Evolutionary conservation across 2,888 invertebrate species (phyloP).

Genomic region (Cloeon dipterum): DNA sequence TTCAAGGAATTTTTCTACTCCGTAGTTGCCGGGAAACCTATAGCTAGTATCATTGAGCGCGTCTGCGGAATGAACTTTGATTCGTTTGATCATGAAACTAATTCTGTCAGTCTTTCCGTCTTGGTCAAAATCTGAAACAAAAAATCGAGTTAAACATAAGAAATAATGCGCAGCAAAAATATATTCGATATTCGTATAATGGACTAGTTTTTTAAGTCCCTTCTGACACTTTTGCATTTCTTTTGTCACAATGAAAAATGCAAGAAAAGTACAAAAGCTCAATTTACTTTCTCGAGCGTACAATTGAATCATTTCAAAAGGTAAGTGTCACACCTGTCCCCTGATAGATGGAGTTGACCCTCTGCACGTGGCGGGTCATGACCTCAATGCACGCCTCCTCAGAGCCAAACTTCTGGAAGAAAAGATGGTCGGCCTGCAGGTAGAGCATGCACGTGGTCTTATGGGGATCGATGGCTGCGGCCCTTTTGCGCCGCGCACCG

Average conservation of each 20-base stretch:
- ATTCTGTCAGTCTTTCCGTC: slow-evolving; percentile 82
- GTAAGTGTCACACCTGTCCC: slow-evolving; percentile 65
- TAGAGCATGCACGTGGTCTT: slow-evolving; percentile 90
- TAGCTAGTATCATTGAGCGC: slow-evolving; percentile 68
- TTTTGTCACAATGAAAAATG: too few species aligned
- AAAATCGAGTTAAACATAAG: too few species aligned
- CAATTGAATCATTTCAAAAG: too few species aligned
- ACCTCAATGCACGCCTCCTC: slow-evolving; percentile 90
- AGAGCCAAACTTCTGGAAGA: slow-evolving; percentile 82
- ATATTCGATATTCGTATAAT: too few species aligned
- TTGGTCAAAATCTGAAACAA: slow-evolving; percentile 75
- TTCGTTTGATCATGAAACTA: slow-evolving; percentile 86
- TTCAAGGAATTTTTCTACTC: slow-evolving; percentile 95
- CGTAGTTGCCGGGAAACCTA: slow-evolving; percentile 84
- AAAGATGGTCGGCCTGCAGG: slow-evolving; percentile 88
- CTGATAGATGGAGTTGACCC: slow-evolving; percentile 73
- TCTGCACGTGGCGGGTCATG: slow-evolving; percentile 82
- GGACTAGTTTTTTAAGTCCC: too few species aligned
- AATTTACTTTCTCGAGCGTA: too few species aligned
- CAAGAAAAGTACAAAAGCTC: too few species aligned
- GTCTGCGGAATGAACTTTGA: slow-evolving; percentile 76
- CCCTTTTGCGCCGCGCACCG: slow-evolving; percentile 13
- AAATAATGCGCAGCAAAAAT: too few species aligned
- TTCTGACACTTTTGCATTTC: too few species aligned
- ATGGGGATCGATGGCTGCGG: slow-evolving; percentile 52